Evolutionary conservation across 2,113 vertebrate species (phyloP).

Genomic region (Macaca fascicularis): DNA sequence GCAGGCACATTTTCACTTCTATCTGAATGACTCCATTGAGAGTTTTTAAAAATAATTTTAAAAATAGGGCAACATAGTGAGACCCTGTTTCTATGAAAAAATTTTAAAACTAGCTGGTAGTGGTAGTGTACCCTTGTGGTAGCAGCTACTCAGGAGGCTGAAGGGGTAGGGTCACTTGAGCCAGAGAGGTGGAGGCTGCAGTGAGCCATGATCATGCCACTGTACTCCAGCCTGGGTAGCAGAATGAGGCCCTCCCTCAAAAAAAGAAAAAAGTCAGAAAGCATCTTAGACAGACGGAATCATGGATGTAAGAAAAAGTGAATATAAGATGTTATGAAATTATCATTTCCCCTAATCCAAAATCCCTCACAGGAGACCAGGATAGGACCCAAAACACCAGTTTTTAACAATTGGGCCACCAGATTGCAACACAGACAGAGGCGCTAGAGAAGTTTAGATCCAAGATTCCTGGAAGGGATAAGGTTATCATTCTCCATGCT

Average conservation of each 20-base stretch:
- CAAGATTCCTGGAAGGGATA: background rate
- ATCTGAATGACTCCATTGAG: background rate
- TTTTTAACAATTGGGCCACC: background rate
- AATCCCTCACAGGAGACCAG: rapidly evolving
- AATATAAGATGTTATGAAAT: background rate
- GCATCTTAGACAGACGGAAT: background rate
- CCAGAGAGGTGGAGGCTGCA: too few relatives aligned
- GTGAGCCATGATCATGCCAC: too few relatives aligned
- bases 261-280: background rate
- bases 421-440: rapidly evolving
- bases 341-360: background rate
- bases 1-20: background rate
- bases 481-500: background rate
- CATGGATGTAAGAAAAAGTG: background rate
- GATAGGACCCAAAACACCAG: too few relatives aligned
- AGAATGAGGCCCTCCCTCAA: too few relatives aligned
- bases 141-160: too few relatives aligned
- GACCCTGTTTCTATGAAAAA: too few relatives aligned
- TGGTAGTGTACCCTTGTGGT: too few relatives aligned
- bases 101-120: too few relatives aligned
- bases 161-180: too few relatives aligned
- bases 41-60: background rate
- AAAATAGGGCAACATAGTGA: too few relatives aligned
- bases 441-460: background rate
- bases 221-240: too few relatives aligned